Evolutionary conservation across 2,797 vertebrate genomes (phyloP).

Genomic region (Echeneis naucrates): DNA sequence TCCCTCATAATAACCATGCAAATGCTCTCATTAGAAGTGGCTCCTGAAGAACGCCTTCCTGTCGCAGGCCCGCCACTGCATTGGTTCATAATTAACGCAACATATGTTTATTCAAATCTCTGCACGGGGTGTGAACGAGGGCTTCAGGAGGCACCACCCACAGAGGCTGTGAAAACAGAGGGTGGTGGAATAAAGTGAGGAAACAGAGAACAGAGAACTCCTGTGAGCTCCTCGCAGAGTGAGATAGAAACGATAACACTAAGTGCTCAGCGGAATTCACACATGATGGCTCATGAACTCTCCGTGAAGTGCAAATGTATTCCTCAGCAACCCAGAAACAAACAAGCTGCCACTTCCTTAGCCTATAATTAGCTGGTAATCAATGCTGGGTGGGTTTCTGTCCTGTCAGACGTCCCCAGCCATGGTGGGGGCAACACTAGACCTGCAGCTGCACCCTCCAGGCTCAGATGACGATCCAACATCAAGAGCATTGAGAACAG

Average conservation of each 20-base stretch:
- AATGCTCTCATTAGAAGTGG: constrained; percentile 72
- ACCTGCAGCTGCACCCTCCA: constrained; percentile 63
- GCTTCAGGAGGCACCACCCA: constrained; percentile 80
- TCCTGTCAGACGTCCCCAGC: constrained; percentile 65
- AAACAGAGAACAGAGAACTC: constrained; percentile 64
- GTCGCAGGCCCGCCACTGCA: constrained; percentile 53
- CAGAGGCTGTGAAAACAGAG: constrained; percentile 80
- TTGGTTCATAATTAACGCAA: constrained; percentile 82
- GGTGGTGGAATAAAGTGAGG: constrained; percentile 77
- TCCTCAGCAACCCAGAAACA: constrained; percentile 86
- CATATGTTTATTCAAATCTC: constrained; percentile 87
- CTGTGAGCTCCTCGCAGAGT: constrained; percentile 51
- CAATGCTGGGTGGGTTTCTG: constrained; percentile 81
- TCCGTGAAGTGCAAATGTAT: constrained; percentile 87
- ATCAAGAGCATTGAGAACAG: constrained; percentile 47
- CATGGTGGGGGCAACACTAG: constrained; percentile 67
- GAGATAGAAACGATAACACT: constrained; percentile 77
- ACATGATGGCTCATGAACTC: constrained; percentile 81
- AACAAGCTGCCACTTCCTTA: constrained; percentile 86
- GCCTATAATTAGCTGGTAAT: constrained; percentile 88
- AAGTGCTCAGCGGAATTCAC: constrained; percentile 82
- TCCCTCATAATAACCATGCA: constrained; percentile 62
- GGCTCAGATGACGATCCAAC: constrained; percentile 67
- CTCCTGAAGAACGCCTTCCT: constrained; percentile 67
- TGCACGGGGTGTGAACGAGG: constrained; percentile 80